Percentiles rank a stretch among this genome's conserved stretches.
These are phyloP conservation scores for Caerostris extrusa DNA, from an alignment of 1,140 invertebrate genomes.

Conservation along the genomic window DNA sequence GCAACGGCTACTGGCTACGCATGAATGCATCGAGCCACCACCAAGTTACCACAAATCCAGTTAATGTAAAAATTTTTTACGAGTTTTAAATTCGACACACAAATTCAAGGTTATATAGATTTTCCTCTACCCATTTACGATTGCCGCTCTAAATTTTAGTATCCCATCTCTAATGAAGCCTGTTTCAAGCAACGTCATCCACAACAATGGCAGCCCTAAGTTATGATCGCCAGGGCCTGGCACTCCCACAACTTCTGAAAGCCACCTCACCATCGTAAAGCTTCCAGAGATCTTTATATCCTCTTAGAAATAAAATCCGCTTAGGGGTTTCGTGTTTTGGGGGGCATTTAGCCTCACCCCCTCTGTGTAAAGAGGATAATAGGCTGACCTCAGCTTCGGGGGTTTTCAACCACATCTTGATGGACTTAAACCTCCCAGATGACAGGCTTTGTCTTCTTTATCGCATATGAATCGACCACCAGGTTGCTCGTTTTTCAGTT, in stretches of 20 bases:
- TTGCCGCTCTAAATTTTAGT: neutral
- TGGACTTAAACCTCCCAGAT: neutral
- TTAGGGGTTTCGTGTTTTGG: neutral
- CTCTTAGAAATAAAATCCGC: conserved; percentile 1
- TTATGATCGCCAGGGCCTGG: neutral
- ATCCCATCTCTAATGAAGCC: neutral
- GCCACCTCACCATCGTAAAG: conserved; percentile 4
- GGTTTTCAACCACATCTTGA: conserved; percentile 16
- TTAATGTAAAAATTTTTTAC: neutral
- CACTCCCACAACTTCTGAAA: conserved; percentile 8
- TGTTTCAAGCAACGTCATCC: neutral
- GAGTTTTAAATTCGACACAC: neutral
- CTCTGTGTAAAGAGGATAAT: neutral
- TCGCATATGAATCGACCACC: conserved; percentile 2
- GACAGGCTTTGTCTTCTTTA: conserved; percentile 26
- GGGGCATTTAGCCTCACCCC: conserved; percentile 22
- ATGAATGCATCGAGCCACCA: neutral
- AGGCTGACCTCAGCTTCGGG: conserved; percentile 15
- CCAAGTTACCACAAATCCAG: neutral
- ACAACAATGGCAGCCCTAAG: neutral
- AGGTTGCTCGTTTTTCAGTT: conserved; percentile 10
- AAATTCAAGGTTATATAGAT: neutral
- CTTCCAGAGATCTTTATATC: conserved; percentile 14
- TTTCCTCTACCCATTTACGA: neutral
- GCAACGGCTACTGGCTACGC: neutral